These are phyloP conservation scores for Pterois miles DNA, from an alignment of 2,797 vertebrate genomes.

Conservation along the genomic window DNA sequence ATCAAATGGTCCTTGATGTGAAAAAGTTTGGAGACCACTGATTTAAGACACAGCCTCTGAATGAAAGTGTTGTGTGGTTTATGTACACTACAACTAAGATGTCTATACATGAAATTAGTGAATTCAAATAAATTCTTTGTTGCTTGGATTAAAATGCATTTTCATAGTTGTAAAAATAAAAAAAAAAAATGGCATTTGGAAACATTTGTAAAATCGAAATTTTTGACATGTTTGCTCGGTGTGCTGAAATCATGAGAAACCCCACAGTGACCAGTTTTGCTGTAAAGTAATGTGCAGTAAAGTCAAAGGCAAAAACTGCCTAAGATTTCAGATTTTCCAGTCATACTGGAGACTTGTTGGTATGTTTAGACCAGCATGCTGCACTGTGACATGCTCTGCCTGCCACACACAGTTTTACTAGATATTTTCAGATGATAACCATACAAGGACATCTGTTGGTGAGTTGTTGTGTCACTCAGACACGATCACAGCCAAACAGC, in stretches of 20 bases:
- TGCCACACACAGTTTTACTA: neutral
- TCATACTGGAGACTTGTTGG: neutral
- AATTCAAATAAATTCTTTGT: neutral
- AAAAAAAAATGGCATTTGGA: neutral
- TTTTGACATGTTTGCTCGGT: neutral
- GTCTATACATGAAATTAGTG: too few species aligned
- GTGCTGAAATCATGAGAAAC: neutral
- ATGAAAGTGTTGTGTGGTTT: neutral
- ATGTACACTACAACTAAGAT: neutral
- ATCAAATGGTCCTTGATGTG: too few species aligned
- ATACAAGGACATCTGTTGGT: slow-evolving; percentile 3
- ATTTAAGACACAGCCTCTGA: neutral
- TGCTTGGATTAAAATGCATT: neutral
- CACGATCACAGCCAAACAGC: slow-evolving; percentile 8
- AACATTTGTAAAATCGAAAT: neutral
- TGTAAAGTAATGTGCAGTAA: neutral
- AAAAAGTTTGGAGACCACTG: too few species aligned
- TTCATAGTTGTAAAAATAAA: neutral
- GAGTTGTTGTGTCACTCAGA: slow-evolving; percentile 9
- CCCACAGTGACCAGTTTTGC: neutral
- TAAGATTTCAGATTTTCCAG: neutral
- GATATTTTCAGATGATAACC: slow-evolving; percentile 43
- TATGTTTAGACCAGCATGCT: neutral
- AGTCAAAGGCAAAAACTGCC: neutral
- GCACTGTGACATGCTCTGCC: neutral